Percentiles rank a stretch among this genome's conserved stretches.
Conservation (phyloP, 2,888 invertebrate genomes). For the Hydriomena furcata region DNA sequence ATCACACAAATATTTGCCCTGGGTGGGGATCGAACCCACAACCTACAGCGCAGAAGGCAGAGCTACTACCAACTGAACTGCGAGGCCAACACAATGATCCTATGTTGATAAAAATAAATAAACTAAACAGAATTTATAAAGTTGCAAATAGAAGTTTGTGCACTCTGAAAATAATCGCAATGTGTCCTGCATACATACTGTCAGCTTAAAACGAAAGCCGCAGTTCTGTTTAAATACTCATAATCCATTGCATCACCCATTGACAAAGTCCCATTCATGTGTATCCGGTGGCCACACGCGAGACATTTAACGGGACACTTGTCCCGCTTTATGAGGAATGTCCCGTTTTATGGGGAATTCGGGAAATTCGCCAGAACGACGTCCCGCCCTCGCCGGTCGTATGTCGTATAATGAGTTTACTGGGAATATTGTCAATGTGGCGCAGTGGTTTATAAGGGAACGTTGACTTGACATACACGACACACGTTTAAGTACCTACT, state of each 20-base stretch:
- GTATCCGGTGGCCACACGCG: conserved; percentile 73
- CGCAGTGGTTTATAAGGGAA: neutral
- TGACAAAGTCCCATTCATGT: conserved; percentile 50
- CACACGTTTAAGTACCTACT: too few species aligned
- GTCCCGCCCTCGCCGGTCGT: conserved; percentile 45
- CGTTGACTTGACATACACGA: too few species aligned
- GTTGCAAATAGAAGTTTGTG: too few species aligned
- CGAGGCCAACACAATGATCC: too few species aligned
- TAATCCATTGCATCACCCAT: conserved; percentile 33
- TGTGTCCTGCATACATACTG: too few species aligned
- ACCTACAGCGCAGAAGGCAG: too few species aligned
- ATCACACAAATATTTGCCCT: too few species aligned
- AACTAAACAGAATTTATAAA: too few species aligned
- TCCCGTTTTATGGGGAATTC: conserved; percentile 59
- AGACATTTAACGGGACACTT: conserved; percentile 58
- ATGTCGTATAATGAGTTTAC: conserved; percentile 55
- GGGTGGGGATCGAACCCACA: too few species aligned
- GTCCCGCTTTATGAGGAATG: conserved; percentile 34
- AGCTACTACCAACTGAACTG: too few species aligned
- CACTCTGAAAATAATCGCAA: too few species aligned
- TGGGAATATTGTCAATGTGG: conserved; percentile 59
- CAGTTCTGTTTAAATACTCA: conserved; percentile 22
- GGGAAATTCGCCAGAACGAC: conserved; percentile 62
- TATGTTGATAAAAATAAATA: too few species aligned
- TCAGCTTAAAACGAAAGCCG: neutral